Conservation (phyloP, 2,888 invertebrate species). For the Anaspis maculata region DNA sequence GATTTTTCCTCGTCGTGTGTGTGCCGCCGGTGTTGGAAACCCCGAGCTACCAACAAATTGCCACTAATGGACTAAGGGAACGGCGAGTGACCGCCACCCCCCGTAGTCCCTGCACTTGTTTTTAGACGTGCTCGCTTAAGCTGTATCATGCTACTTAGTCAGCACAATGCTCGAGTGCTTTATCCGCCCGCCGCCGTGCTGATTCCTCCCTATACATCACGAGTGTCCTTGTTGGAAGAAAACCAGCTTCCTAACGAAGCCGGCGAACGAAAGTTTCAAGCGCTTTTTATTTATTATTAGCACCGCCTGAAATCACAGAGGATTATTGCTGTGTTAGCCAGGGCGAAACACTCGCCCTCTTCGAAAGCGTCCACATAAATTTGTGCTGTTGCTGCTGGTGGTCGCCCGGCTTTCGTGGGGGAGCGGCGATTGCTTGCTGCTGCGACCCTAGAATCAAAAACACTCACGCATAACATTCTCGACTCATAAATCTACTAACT, state of each 20-base stretch:
- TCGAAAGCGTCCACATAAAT: too few relatives aligned
- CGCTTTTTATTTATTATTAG: too few relatives aligned
- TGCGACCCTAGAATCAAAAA: too few relatives aligned
- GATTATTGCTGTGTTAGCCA: too few relatives aligned
- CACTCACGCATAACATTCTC: too few relatives aligned
- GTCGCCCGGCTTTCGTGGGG: too few relatives aligned
- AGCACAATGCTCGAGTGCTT: constrained; percentile 23
- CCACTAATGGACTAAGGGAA: constrained; percentile 21
- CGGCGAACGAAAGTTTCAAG: too few relatives aligned
- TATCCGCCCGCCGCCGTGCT: constrained; percentile 14
- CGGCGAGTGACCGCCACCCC: constrained; percentile 16
- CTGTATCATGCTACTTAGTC: constrained; percentile 23
- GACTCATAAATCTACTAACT: too few relatives aligned
- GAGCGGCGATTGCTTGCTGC: too few relatives aligned
- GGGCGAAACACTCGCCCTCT: too few relatives aligned
- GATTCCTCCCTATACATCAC: constrained; percentile 18
- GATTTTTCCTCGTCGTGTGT: constrained; percentile 10
- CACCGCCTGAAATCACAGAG: too few relatives aligned
- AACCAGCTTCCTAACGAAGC: constrained; percentile 1
- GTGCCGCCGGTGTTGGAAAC: constrained; percentile 6
- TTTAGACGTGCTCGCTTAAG: constrained; percentile 20
- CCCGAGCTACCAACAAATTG: constrained; percentile 21
- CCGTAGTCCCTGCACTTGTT: constrained; percentile 10
- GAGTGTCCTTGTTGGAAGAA: constrained; percentile 25
- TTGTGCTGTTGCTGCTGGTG: too few relatives aligned